These are phyloP conservation scores for Aproaerema taeniolella DNA, from an alignment of 2,888 invertebrate species.

Conservation along the genomic window DNA sequence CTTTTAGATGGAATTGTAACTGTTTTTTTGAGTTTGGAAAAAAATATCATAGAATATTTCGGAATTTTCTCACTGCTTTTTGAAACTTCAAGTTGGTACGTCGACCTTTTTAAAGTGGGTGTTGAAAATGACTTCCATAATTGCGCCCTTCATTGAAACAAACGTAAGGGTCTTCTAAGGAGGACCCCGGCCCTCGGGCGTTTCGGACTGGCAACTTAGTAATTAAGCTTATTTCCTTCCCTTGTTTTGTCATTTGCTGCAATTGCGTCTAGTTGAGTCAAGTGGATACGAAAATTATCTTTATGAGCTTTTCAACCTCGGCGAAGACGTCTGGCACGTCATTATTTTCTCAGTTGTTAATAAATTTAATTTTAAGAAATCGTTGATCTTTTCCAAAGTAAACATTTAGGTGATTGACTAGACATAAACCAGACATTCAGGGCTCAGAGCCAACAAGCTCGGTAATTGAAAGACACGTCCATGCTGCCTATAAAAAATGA, in stretches of 20 bases:
- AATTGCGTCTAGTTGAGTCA: slow-evolving; percentile 43
- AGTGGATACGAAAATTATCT: slow-evolving; percentile 20
- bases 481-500: slow-evolving; percentile 47
- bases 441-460: slow-evolving; percentile 42
- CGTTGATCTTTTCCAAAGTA: slow-evolving; percentile 23
- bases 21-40: no score
- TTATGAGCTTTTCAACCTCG: slow-evolving; percentile 4
- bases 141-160: slow-evolving; percentile 63
- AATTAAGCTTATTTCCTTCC: slow-evolving; percentile 69
- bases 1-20: no score
- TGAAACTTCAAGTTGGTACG: slow-evolving; percentile 29
- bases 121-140: slow-evolving; percentile 59
- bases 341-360: slow-evolving; percentile 7
- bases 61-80: no score
- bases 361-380: slow-evolving; percentile 8
- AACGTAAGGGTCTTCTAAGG: slow-evolving; percentile 59
- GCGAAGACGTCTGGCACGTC: slow-evolving; percentile 9
- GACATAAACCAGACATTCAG: slow-evolving; percentile 46
- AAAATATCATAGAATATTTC: no score
- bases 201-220: slow-evolving; percentile 60
- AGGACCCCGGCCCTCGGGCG: slow-evolving; percentile 48
- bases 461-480: slow-evolving; percentile 50
- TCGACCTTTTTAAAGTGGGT: slow-evolving; percentile 43
- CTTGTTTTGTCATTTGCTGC: slow-evolving; percentile 57
- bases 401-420: slow-evolving; percentile 40